A percentile compares a stretch with the other conserved stretches of the same genome.
Conservation (phyloP, 2,888 invertebrate genomes). For the Nasonovia ribisnigri region DNA sequence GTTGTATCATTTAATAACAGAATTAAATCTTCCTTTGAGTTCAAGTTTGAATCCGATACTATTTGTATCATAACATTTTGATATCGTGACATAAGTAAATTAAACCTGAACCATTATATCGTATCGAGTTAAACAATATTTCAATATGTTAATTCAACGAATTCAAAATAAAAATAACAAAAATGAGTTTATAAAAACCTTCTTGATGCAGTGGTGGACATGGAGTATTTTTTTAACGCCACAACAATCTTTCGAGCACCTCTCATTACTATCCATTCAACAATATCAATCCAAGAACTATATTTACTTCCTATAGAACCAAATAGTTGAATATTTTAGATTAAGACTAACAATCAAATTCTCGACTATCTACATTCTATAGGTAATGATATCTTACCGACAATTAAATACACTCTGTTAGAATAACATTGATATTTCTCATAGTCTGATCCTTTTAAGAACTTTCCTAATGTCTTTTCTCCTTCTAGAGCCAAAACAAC, state of each 20-base stretch:
- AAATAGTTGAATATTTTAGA: neutral
- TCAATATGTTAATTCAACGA: neutral
- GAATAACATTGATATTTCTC: slow-evolving; percentile 32
- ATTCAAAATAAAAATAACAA: neutral
- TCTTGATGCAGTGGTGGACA: slow-evolving; percentile 47
- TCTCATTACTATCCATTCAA: slow-evolving; percentile 65
- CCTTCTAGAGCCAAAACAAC: slow-evolving; percentile 35
- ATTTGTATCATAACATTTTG: slow-evolving; percentile 31
- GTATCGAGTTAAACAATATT: neutral
- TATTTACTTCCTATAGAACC: slow-evolving; percentile 39
- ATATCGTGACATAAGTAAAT: slow-evolving; percentile 35
- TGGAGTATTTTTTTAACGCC: slow-evolving; percentile 51
- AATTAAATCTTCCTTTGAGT: slow-evolving; percentile 41
- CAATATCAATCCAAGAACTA: slow-evolving; percentile 60
- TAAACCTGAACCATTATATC: neutral
- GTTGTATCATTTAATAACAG: slow-evolving; percentile 34
- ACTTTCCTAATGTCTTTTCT: neutral
- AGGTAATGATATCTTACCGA: slow-evolving; percentile 4
- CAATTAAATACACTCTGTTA: slow-evolving; percentile 26
- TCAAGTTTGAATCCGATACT: slow-evolving; percentile 41
- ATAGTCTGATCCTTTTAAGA: neutral
- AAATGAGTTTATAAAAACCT: slow-evolving; percentile 11
- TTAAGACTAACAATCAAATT: neutral
- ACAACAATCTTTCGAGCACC: slow-evolving; percentile 66
- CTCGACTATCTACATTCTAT: neutral